Conservation (phyloP, 1,140 invertebrate species). For the Aphelenchoides avenae region DNA sequence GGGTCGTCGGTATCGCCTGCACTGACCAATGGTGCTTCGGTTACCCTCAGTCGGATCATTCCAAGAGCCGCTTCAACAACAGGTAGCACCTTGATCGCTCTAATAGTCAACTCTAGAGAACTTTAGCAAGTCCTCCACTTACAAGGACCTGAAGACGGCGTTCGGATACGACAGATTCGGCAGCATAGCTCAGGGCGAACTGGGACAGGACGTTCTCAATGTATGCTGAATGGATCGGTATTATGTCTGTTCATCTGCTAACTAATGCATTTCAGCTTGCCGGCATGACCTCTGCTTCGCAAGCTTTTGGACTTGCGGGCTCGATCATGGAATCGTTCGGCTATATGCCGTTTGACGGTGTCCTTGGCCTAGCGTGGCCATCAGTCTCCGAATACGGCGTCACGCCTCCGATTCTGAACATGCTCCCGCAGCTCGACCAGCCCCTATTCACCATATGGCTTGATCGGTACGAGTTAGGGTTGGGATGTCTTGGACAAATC, state of each 20-base stretch:
- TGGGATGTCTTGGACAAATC: too few species aligned
- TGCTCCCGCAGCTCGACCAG: conserved; percentile 16
- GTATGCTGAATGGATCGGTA: conserved; percentile 23
- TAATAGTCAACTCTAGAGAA: conserved; percentile 38
- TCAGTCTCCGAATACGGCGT: conserved; percentile 21
- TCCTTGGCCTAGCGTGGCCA: conserved; percentile 38
- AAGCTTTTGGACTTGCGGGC: conserved; percentile 32
- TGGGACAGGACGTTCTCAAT: conserved; percentile 27
- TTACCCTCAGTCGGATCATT: too few species aligned
- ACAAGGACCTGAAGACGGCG: conserved; percentile 11
- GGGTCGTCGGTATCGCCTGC: conserved; percentile 43
- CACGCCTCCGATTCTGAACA: conserved; percentile 18
- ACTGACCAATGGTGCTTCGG: conserved; percentile 34
- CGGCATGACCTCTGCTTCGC: conserved; percentile 31
- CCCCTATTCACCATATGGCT: too few species aligned
- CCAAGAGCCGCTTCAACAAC: conserved; percentile 17
- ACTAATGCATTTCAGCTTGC: conserved; percentile 27
- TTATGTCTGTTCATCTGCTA: background rate
- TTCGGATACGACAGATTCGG: conserved; percentile 41
- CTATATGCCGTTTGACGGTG: conserved; percentile 24
- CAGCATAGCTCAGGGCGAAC: conserved; percentile 29
- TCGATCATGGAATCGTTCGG: conserved; percentile 25
- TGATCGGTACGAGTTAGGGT: too few species aligned
- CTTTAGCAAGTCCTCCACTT: conserved; percentile 35
- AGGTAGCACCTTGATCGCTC: conserved; percentile 34